Evolutionary conservation across 2,888 invertebrate genomes (phyloP).

Genomic region (Cryptocephalus moraei): DNA sequence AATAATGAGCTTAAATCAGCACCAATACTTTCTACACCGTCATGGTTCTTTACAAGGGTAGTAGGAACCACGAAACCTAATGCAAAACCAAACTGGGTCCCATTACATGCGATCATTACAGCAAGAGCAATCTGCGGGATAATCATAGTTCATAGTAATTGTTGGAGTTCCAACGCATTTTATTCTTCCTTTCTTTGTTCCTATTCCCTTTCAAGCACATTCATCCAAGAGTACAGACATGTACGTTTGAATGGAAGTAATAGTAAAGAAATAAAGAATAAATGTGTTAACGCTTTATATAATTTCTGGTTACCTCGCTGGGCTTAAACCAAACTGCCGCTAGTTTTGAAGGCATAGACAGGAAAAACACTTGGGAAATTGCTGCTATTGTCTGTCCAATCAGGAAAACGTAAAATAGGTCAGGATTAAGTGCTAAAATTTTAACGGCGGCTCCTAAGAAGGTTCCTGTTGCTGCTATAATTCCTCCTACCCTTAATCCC

Average conservation of each 20-base stretch:
- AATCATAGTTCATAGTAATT: too few relatives aligned
- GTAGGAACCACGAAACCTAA: conserved; percentile 62
- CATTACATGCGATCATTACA: conserved; percentile 23
- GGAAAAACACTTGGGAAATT: conserved; percentile 78
- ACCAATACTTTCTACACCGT: conserved; percentile 23
- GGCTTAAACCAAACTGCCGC: conserved; percentile 97
- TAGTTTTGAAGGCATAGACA: conserved; percentile 81
- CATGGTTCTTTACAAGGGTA: conserved; percentile 35
- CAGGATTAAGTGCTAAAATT: conserved; percentile 70
- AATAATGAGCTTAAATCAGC: conserved; percentile 41
- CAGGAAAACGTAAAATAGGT: conserved; percentile 78
- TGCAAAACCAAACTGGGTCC: conserved; percentile 62
- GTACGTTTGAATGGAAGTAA: too few relatives aligned
- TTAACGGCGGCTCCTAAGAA: conserved; percentile 82
- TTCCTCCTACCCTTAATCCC: conserved; percentile 71
- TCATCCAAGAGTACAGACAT: too few relatives aligned
- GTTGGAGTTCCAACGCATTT: too few relatives aligned
- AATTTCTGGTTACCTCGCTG: conserved; percentile 66
- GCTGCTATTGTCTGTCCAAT: conserved; percentile 78
- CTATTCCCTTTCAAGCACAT: too few relatives aligned
- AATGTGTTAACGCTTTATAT: background rate
- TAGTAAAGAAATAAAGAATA: too few relatives aligned
- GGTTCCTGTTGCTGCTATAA: conserved; percentile 75
- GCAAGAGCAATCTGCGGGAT: too few relatives aligned
- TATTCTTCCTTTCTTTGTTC: too few relatives aligned